phyloP scores from a whole-genome alignment of 2,113 vertebrate species.

The Zootoca vivipara region DNA sequence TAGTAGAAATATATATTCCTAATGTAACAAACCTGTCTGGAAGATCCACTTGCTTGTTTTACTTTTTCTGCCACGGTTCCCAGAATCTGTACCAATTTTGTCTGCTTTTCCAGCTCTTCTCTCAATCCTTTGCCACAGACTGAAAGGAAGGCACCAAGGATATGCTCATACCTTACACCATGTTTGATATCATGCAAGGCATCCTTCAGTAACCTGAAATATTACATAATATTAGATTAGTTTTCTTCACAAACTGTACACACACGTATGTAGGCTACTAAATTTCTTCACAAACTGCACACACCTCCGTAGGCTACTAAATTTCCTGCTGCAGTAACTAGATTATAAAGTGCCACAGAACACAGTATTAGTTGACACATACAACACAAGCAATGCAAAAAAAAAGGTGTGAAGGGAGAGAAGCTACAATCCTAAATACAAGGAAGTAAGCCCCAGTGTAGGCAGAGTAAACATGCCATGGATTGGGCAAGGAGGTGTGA shows the following conservation, averaged over 20 bases:
- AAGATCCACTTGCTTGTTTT: conserved; percentile 87
- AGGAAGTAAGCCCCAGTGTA: not conserved
- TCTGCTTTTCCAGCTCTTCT: conserved; percentile 91
- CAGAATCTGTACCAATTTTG: conserved; percentile 87
- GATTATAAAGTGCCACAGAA: not conserved
- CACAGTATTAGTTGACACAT: no score
- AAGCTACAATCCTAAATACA: not conserved
- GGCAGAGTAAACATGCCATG: not conserved
- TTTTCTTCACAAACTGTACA: conserved; percentile 1
- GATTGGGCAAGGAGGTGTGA: not conserved
- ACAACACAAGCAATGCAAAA: not conserved
- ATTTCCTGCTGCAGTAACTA: not conserved
- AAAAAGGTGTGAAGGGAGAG: no score
- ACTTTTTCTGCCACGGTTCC: conserved; percentile 93
- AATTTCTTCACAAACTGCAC: not conserved
- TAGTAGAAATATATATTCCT: not conserved
- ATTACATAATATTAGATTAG: conserved; percentile 51
- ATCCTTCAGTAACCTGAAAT: conserved; percentile 92
- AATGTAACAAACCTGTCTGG: conserved; percentile 83
- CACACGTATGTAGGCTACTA: not conserved
- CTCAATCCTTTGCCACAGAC: conserved; percentile 87
- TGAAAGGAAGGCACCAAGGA: conserved; percentile 92
- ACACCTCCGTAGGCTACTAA: not conserved
- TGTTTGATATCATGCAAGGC: conserved; percentile 90
- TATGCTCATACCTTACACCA: conserved; percentile 85